These are phyloP conservation scores for Pogonus chalceus DNA, from an alignment of 1,140 invertebrate genomes.

Conservation along the genomic window DNA sequence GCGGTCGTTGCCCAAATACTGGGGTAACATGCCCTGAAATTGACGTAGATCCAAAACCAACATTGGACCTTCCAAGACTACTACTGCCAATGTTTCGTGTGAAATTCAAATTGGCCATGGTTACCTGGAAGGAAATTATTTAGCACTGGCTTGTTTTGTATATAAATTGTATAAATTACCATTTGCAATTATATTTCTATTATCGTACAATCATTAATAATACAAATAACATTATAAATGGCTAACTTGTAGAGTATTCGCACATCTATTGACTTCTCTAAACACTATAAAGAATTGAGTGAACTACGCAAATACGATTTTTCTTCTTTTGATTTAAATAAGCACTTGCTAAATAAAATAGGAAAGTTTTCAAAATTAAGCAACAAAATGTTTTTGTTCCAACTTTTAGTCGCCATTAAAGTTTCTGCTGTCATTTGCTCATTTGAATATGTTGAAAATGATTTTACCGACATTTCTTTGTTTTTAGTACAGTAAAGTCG, in stretches of 20 bases:
- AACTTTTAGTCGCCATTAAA: slow-evolving; percentile 5
- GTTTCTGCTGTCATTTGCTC: not conserved
- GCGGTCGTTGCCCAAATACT: slow-evolving; percentile 65
- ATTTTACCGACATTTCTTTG: too few relatives aligned
- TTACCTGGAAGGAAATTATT: slow-evolving; percentile 23
- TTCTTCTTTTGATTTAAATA: not conserved
- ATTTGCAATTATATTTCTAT: slow-evolving; percentile 7
- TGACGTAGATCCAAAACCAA: slow-evolving; percentile 46
- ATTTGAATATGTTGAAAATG: too few relatives aligned
- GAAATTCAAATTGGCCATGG: slow-evolving; percentile 44
- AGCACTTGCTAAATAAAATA: not conserved
- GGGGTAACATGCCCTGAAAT: slow-evolving; percentile 62
- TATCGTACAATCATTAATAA: slow-evolving; percentile 27
- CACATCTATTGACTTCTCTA: not conserved
- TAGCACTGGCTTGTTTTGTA: slow-evolving; percentile 5
- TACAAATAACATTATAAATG: slow-evolving; percentile 26
- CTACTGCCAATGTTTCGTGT: slow-evolving; percentile 40
- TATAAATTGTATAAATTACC: slow-evolving; percentile 3
- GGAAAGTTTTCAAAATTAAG: not conserved
- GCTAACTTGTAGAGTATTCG: not conserved
- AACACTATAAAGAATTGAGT: not conserved
- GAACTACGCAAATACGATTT: not conserved
- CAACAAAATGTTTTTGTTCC: slow-evolving; percentile 7
- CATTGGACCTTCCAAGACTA: slow-evolving; percentile 48
- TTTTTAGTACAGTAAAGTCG: too few relatives aligned